Evolutionary conservation across 1,140 invertebrate genomes (phyloP), one percentile per base, ranked within the genome.

Genomic region (Pissodes strobi): DNA sequence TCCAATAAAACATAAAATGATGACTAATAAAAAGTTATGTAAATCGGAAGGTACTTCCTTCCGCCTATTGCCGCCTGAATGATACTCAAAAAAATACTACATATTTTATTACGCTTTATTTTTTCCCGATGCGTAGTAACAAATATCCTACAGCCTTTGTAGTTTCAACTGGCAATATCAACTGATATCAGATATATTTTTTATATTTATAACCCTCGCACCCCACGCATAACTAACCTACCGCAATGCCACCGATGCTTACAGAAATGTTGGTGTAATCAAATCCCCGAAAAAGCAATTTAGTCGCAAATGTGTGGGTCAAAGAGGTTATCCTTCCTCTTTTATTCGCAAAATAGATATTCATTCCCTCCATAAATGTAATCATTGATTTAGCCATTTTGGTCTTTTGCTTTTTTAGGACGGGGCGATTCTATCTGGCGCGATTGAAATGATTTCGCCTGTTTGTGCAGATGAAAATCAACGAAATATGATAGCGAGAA

Each of bases 321-420:
- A 43, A 43, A 43, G 39, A 43, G 39, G 39, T 43, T 18, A 43
- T 43, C 39, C 39, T 43, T 18, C 13, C 17, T 43, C 25, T 27
- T 27, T 27, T 43, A 43, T 43, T 18, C 39, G 39, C 39, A 43
- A 43, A 43, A 27, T 43, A 43, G 39, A 43, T 43, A 43, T 43
- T 43, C 39, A 43, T 43, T 43, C 39, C 39, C 39, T 17, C 4
- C 39, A 43, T 43, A 18, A 43, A 43, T 43, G 39, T 18, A 43
- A 43, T 43, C 39, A 43, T 43, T 43, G 39, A 43, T 43, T 43
- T 18, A 43, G 39, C 39, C 39, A 43, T 43, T 43, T 43, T 43
- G 39, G 39, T 43, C 39, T 43, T 43, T 43, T 27, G 25, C 13
- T 18, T 43, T 43, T 43, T 43, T 43, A 18, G 39, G 15, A 43